Base-by-base conservation (phyloP, 2,888 invertebrate genomes). In the Gandaritis pyraliata region DNA sequence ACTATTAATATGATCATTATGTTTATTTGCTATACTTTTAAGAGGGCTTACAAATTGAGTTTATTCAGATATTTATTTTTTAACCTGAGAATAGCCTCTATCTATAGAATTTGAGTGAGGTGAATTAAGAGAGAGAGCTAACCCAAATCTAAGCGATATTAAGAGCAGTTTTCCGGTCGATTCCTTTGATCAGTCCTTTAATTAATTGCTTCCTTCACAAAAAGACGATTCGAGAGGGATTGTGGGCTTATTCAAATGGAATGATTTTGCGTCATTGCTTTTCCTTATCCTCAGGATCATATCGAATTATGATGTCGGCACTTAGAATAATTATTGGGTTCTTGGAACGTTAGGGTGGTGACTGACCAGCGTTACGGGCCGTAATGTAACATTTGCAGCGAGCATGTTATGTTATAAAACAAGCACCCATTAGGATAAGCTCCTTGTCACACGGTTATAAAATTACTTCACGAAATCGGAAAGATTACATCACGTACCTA, bases 141-240 rank as follows among this genome's bases (percentile, higher is more conserved):
- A 43, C 16, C 16, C 16, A 43, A 16, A 15, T 15, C 23, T 30
- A 49, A 43, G n/a, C 7, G 23, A 11, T 13, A 47, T 30, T 36
- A 59, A 59, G 53, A 49, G 43, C 18, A 16, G 48, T 49, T 54
- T 50, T 45, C 60, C 49, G 49, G 54, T 30, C 39, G 33, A 48
- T 53, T 55, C 41, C 55, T 61, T 61, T 55, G 60, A 61, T 61
- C 60, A 51, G 50, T 47, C 50, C 46, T 47, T 15, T 60, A 55
- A 61, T 55, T 61, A 39, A 55, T 55, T 55, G 60, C 50, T 50
- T 60, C 46, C 54, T 50, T 29, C 55, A 60, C 49, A 55, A 50
- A 53, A 43, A 46, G 55, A 55, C 50, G 50, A 39, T 46, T 60
- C 36, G 15, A 7, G 50, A 33, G 50, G 53, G 52, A 46, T 51